Evolutionary conservation across 92 coral and sea anemone species (phyloP).

Genomic region (Phenganax marumi): DNA sequence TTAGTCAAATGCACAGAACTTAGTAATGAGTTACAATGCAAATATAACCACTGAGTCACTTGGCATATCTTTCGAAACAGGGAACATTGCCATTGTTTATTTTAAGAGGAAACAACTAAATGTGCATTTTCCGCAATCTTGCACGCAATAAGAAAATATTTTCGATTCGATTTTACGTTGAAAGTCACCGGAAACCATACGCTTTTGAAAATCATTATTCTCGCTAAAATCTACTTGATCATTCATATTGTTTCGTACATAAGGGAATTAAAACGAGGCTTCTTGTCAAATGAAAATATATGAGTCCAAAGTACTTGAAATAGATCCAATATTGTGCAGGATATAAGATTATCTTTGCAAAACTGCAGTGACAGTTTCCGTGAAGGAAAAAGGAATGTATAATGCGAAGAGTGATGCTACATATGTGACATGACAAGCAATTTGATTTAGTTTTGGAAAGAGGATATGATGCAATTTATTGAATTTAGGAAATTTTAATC

Average conservation of each 20-base stretch:
- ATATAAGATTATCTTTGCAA: slow-evolving; percentile 1
- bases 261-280: not conserved
- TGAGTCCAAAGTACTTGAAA: not conserved
- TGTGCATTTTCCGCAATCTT: slow-evolving; percentile 1
- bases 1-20: too few relatives aligned
- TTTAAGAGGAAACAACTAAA: not conserved
- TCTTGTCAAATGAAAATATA: not conserved
- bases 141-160: not conserved
- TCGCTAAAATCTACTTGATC: too few relatives aligned
- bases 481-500: too few relatives aligned
- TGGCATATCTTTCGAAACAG: too few relatives aligned
- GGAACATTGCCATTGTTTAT: not conserved
- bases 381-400: not conserved
- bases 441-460: not conserved
- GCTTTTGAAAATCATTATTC: too few relatives aligned
- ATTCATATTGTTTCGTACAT: too few relatives aligned
- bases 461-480: not conserved
- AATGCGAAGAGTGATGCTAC: not conserved
- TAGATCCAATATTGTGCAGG: slow-evolving; percentile 31
- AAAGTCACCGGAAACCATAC: too few relatives aligned
- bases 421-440: not conserved
- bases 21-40: too few relatives aligned
- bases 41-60: too few relatives aligned
- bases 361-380: not conserved
- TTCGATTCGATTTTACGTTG: too few relatives aligned